A percentile compares a stretch with the other conserved stretches of the same genome.
Evolutionary conservation across 2,113 vertebrate species (phyloP).

Genomic region (Hypomesus transpacificus): DNA sequence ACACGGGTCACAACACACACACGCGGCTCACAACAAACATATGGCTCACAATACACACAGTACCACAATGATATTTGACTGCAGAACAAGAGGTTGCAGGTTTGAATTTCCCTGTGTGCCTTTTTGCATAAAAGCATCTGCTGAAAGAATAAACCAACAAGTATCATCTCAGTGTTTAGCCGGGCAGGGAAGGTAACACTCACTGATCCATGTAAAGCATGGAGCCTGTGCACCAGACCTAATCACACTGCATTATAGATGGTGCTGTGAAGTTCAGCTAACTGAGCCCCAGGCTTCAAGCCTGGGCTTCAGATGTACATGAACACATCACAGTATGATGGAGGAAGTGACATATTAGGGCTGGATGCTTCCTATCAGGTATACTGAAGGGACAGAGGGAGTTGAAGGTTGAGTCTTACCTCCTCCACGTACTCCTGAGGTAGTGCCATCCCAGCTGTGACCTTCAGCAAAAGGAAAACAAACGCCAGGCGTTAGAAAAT

Average conservation of each 20-base stretch:
- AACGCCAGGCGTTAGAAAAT: neutral
- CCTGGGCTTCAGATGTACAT: neutral
- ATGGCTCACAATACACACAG: too few species aligned
- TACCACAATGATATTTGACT: too few species aligned
- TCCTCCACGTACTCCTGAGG: slow-evolving; percentile 90
- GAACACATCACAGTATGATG: neutral
- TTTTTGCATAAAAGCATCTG: too few species aligned
- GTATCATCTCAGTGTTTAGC: neutral
- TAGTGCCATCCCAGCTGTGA: slow-evolving; percentile 89
- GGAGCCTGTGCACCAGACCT: neutral
- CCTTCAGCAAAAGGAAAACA: slow-evolving; percentile 65
- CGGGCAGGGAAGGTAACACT: neutral
- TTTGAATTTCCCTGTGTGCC: too few species aligned
- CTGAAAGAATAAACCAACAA: too few species aligned
- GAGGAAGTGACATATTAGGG: neutral
- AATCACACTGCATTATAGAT: slow-evolving; percentile 1
- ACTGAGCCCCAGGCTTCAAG: neutral
- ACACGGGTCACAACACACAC: slow-evolving; percentile 5
- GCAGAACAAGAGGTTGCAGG: too few species aligned
- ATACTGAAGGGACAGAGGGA: too few species aligned
- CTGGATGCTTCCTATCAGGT: neutral
- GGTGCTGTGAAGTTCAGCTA: neutral
- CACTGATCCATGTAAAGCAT: neutral
- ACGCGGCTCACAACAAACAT: neutral
- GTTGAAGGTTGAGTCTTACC: slow-evolving; percentile 67